Conservation (phyloP, 2,888 invertebrate species). For the Apamea anceps region DNA sequence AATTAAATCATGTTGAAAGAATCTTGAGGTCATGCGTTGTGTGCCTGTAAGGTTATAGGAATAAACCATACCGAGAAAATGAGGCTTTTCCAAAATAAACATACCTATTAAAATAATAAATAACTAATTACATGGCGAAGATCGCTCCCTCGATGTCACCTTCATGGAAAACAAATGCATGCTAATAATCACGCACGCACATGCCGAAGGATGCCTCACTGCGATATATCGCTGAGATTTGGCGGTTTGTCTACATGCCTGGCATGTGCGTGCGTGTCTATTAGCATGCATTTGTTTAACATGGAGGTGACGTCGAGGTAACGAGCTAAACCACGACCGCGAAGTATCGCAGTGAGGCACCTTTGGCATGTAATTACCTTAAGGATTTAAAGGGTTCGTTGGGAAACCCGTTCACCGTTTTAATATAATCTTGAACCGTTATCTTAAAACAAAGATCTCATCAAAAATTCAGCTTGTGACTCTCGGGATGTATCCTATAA, state of each 20-base stretch:
- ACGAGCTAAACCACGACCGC: neutral
- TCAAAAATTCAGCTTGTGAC: conserved; percentile 89
- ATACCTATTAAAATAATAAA: neutral
- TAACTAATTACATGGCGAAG: neutral
- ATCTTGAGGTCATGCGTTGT: neutral
- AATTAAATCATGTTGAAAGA: neutral
- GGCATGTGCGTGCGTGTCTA: neutral
- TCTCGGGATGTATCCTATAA: conserved; percentile 88
- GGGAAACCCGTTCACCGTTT: conserved; percentile 4
- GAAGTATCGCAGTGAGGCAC: neutral
- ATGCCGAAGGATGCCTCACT: neutral
- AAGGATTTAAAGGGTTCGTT: neutral
- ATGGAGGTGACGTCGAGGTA: neutral
- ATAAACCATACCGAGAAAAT: neutral
- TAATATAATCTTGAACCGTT: conserved; percentile 71
- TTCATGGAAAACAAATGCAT: too few species aligned
- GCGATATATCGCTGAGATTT: neutral
- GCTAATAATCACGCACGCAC: too few species aligned
- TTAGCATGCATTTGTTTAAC: neutral
- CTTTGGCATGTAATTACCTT: neutral
- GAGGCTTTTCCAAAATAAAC: neutral
- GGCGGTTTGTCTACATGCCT: neutral
- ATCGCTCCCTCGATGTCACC: too few species aligned
- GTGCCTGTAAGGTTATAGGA: too few species aligned
- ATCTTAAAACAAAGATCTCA: conserved; percentile 87